These are phyloP conservation scores for fruit fly (Drosophila melanogaster) DNA, from an alignment of 1,140 invertebrate species.

Conservation along the genomic window DNA sequence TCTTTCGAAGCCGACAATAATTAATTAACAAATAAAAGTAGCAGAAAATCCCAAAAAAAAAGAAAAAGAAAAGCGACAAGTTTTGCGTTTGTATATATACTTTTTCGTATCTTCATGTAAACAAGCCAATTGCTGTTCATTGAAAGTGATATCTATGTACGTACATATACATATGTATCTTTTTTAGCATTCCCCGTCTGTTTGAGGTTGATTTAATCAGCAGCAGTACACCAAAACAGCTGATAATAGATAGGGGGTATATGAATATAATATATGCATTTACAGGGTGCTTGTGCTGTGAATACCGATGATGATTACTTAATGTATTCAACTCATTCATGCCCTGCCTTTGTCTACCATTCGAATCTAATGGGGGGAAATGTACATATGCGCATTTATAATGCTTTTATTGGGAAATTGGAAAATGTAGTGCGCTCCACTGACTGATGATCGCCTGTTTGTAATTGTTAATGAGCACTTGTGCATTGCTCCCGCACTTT, in stretches of 20 bases:
- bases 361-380: conserved; percentile 37
- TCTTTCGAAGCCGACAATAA: conserved; percentile 44
- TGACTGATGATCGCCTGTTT: conserved; percentile 49
- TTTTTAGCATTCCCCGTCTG: conserved; percentile 8
- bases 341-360: conserved; percentile 36
- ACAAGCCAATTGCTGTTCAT: conserved; percentile 56
- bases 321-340: conserved; percentile 37
- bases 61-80: neutral
- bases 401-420: conserved; percentile 73
- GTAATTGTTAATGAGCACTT: conserved; percentile 74
- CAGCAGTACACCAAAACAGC: conserved; percentile 33
- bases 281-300: conserved; percentile 40
- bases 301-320: conserved; percentile 43
- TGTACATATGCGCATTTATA: conserved; percentile 72
- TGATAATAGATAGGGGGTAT: conserved; percentile 24
- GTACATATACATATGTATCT: too few species aligned
- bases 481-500: conserved; percentile 10
- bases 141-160: conserved; percentile 41
- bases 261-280: conserved; percentile 1
- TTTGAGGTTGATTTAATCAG: conserved; percentile 52
- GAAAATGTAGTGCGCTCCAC: conserved; percentile 45
- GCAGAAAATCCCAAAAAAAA: conserved; percentile 8
- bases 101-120: conserved; percentile 35
- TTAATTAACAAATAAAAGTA: conserved; percentile 55
- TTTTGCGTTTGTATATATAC: conserved; percentile 24